Percentiles rank a stretch among this genome's conserved stretches.
These are phyloP conservation scores for Pherbina coryleti DNA, from an alignment of 2,888 invertebrate species.

Conservation along the genomic window DNA sequence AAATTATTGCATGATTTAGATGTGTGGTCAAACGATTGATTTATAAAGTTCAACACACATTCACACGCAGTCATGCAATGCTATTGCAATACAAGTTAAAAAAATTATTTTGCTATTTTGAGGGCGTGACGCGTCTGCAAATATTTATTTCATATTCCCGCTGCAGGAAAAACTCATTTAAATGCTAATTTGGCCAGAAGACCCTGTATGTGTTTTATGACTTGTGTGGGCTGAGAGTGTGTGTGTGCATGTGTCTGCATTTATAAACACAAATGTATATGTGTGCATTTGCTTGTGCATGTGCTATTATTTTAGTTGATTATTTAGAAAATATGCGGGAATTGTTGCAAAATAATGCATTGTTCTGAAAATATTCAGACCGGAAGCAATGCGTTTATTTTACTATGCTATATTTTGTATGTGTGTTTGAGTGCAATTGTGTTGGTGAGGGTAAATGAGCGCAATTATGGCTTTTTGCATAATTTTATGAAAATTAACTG, in stretches of 20 bases:
- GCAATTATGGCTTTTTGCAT: constrained; percentile 32
- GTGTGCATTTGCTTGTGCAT: neutral
- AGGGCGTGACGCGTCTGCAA: constrained; percentile 11
- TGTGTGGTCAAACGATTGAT: no score
- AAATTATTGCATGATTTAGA: no score
- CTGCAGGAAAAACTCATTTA: constrained; percentile 39
- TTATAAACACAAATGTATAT: neutral
- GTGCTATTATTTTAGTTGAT: constrained; percentile 37
- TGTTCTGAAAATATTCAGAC: constrained; percentile 21
- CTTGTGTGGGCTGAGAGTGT: neutral
- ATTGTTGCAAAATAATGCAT: constrained; percentile 35
- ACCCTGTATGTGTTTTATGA: constrained; percentile 3
- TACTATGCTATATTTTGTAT: neutral
- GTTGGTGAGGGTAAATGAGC: constrained; percentile 10
- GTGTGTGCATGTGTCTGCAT: neutral
- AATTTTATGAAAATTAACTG: constrained; percentile 1
- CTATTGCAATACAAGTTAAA: no score
- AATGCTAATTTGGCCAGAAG: constrained; percentile 36
- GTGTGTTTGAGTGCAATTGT: neutral
- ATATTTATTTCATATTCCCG: constrained; percentile 33
- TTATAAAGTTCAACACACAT: no score
- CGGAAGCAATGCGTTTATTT: constrained; percentile 14
- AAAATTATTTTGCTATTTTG: neutral
- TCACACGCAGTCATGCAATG: no score
- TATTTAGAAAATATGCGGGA: constrained; percentile 31